Base-by-base conservation (phyloP, 2,797 vertebrate genomes). In the Cyprinella venusta region DNA sequence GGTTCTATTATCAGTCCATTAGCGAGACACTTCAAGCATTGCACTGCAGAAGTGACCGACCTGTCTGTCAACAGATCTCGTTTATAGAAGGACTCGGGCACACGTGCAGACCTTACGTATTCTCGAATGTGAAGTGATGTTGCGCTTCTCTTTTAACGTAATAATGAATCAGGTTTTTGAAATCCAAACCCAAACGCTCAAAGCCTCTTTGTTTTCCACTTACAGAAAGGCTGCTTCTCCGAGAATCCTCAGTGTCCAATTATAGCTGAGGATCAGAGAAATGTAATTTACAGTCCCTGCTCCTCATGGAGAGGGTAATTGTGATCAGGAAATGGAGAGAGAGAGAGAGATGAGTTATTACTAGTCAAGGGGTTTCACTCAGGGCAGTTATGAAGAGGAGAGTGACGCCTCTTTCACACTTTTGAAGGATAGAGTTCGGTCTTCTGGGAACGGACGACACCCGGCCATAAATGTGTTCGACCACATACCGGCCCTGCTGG, bases 1-100 rank as follows among this genome's bases (percentile, higher is more conserved):
- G 88, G 89, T 90, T 92, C 93, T 94, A 93, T 96, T 95, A 95
- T 88, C 92, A 88, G 88, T 93, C 95, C 95, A 95, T 97, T 96
- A 96, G 95, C 86, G 86, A 90, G 93, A 88, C 87, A 89, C 91
- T 93, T 95, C 94, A 84, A 90, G 74, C 74, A 86, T 86, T 88
- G 85, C 88, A 89, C 86, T 89, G 88, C 88, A 85, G 76, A 88
- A 93, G 86, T 36, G 87, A 84, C 90, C 91, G 92, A 92, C 91
- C 91, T 61, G 89, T 89, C 91, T 93, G 87, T 91, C 90, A 42
- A 76, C 86, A 82, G 79, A 26, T 87, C 80, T 40, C 76, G 65
- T 48, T 80, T 61, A 86, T 16, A 33, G 1, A 9, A 10, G 1
- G 52, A 10, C 52, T 56, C 52, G 8, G 52, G 5, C 19, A 4